Evolutionary conservation across 2,797 vertebrate genomes (phyloP).

Genomic region (Pachyuromys duprasi): DNA sequence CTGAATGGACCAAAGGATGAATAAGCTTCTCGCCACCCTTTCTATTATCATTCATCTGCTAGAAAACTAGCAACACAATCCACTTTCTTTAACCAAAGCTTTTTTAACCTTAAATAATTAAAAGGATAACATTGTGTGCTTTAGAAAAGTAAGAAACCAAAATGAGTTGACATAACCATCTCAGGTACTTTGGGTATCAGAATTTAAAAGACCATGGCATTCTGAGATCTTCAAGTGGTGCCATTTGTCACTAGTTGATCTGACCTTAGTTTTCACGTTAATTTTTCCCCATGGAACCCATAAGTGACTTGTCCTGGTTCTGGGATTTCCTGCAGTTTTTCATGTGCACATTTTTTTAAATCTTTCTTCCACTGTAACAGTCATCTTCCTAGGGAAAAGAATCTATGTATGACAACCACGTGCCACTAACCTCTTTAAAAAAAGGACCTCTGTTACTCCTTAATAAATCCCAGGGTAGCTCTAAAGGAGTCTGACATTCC

Average conservation of each 20-base stretch:
- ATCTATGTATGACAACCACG: background rate
- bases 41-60: background rate
- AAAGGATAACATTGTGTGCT: background rate
- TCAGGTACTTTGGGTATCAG: background rate
- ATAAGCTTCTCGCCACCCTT: background rate
- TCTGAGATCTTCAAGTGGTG: background rate
- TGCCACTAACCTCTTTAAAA: background rate
- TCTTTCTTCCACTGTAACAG: background rate
- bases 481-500: background rate
- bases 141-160: constrained; percentile 30
- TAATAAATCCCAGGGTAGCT: background rate
- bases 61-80: background rate
- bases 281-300: background rate
- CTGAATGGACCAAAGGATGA: background rate
- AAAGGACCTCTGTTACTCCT: background rate
- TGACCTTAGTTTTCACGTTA: background rate
- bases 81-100: background rate
- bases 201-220: background rate
- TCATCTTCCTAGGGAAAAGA: background rate
- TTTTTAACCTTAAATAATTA: background rate
- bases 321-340: constrained; percentile 16
- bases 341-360: background rate
- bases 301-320: background rate
- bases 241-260: background rate
- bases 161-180: background rate